Evolutionary conservation across 2,888 invertebrate species (phyloP), one percentile per base, ranked within the genome.

Genomic region (Pseudococcus viburni): DNA sequence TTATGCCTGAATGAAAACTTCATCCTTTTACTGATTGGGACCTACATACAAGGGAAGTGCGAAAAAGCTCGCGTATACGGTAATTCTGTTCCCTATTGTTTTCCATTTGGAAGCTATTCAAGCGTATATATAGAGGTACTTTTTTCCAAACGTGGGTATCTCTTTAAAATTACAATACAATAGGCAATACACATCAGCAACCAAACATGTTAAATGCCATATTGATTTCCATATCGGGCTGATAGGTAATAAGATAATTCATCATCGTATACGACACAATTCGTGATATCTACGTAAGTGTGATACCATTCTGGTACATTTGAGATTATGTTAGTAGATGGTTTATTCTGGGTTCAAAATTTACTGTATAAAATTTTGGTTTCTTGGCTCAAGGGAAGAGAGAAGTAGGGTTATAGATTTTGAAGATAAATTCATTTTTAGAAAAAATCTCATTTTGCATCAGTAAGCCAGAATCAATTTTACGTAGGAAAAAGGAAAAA

Each of bases 71-170:
- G n/a, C 12, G 8, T 42, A 80, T n/a, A 42, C n/a, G 80, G 19
- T 42, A 80, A 80, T 80, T 73, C 33, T 19, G 17, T 5, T 19
- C 80, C 9, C 80, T 42, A 80, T 80, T 80, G 80, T 80, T 80
- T 80, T 80, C 42, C n/a, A 33, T 33, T 80, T 80, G 80, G 80
- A 80, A 80, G 80, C 80, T 80, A 42, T 80, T 80, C 80, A 80
- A 80, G 39, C 73, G 73, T 26, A 39, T 17, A 55, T 19, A 59
- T 59, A 19, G 59, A 59, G 19, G 59, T 7, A 19, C 7, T 59
- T 59, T 59, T 19, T 59, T 59, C 59, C 6, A n/a, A 4, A 59
- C 5, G n/a, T n/a, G 19, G 1, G 19, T 19, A 59, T 59, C 59
- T 59, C 59, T 59, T 19, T 59, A 59, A 59, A 59, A 1, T 11